phyloP scores from a whole-genome alignment of 2,797 vertebrate genomes.

The Betta splendens region DNA sequence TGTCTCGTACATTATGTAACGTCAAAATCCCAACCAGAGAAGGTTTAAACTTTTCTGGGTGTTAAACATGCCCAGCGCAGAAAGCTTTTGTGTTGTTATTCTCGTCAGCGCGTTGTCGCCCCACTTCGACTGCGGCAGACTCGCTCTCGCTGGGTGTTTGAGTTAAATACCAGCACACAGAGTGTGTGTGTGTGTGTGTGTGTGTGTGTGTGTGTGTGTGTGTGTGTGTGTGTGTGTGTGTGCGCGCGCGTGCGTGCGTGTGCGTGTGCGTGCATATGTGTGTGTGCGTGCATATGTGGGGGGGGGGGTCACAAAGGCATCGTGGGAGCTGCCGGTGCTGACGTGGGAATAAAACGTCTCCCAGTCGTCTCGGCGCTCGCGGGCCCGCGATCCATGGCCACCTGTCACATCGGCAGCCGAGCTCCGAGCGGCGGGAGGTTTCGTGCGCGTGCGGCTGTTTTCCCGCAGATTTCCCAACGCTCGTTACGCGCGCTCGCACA shows the following conservation, averaged over 20 bases:
- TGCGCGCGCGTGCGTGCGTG: too few species aligned
- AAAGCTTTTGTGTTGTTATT: constrained; percentile 14
- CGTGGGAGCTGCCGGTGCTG: constrained; percentile 10
- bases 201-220: too few species aligned
- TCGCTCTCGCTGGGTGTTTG: constrained; percentile 34
- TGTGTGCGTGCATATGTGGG: constrained; percentile 20
- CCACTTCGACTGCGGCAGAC: constrained; percentile 31
- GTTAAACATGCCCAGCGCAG: constrained; percentile 4
- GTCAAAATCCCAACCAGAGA: not conserved
- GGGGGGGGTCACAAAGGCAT: constrained; percentile 22
- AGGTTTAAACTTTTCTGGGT: not conserved
- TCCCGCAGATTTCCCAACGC: not conserved
- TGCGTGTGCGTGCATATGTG: too few species aligned
- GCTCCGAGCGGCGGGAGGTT: not conserved
- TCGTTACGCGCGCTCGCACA: not conserved
- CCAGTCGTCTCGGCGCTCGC: constrained; percentile 11
- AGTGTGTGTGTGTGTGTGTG: too few species aligned
- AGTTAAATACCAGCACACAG: constrained; percentile 76
- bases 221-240: too few species aligned
- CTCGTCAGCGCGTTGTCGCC: constrained; percentile 40
- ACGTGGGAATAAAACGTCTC: constrained; percentile 36
- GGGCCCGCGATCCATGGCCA: constrained; percentile 10
- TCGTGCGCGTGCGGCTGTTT: not conserved
- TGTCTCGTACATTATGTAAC: not conserved
- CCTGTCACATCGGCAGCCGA: constrained; percentile 6